Evolutionary conservation across 2,113 vertebrate genomes (phyloP).

Genomic region (Petroica traversi): DNA sequence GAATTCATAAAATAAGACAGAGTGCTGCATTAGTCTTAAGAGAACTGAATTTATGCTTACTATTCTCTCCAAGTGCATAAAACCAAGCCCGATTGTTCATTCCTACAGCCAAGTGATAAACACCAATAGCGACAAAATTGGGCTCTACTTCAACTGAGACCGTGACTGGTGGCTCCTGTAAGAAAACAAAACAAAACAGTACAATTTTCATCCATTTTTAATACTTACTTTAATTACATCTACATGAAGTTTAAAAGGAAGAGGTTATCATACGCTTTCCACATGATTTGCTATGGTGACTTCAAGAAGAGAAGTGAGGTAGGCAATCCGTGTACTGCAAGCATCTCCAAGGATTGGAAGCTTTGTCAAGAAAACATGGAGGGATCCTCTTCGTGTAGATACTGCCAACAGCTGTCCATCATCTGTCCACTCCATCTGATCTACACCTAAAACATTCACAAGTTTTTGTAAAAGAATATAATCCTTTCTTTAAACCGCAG

Average conservation of each 20-base stretch:
- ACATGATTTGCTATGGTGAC: constrained; percentile 90
- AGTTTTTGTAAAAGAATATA: background rate
- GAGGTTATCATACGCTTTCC: constrained; percentile 83
- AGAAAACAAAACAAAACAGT: background rate
- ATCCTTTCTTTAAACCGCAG: background rate
- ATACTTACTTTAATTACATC: background rate
- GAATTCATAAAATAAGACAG: background rate
- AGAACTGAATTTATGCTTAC: constrained; percentile 68
- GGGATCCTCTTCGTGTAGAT: constrained; percentile 86
- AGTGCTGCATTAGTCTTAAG: background rate
- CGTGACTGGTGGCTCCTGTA: constrained; percentile 83
- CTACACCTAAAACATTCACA: constrained; percentile 80
- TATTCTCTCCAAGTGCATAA: constrained; percentile 85
- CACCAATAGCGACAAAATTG: constrained; percentile 90
- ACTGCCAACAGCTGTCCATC: constrained; percentile 93
- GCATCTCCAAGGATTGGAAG: constrained; percentile 91
- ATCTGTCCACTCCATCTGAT: constrained; percentile 92
- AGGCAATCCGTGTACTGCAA: constrained; percentile 87
- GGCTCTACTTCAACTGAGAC: constrained; percentile 94
- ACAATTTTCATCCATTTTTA: background rate
- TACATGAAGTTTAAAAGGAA: constrained; percentile 16
- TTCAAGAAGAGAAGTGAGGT: constrained; percentile 95
- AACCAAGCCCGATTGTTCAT: constrained; percentile 99
- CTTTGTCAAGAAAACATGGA: constrained; percentile 94
- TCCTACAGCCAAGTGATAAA: constrained; percentile 91